Conservation (phyloP, 1,140 invertebrate species). For the Gonioctena quinquepunctata region DNA sequence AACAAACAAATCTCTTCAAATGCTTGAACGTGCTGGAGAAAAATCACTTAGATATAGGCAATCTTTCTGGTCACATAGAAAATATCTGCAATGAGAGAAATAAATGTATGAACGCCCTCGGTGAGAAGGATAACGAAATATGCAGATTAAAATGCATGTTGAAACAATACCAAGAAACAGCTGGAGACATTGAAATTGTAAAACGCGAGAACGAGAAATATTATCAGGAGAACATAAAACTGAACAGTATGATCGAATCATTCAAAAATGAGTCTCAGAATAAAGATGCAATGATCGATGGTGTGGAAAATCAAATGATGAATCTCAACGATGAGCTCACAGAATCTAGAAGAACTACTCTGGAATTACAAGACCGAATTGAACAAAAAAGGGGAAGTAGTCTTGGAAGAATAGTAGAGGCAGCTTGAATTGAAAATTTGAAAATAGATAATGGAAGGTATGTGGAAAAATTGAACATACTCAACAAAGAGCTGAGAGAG, state of each 20-base stretch:
- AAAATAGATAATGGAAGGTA: not conserved
- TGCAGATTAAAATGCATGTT: not conserved
- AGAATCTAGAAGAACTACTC: not conserved
- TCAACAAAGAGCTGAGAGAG: not conserved
- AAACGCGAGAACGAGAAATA: not conserved
- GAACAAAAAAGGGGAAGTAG: not conserved
- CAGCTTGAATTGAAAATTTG: not conserved
- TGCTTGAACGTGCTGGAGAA: constrained; percentile 10
- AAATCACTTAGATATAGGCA: not conserved
- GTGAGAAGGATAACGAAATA: constrained; percentile 5
- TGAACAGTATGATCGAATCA: not conserved
- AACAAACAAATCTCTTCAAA: not conserved
- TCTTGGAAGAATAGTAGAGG: not conserved
- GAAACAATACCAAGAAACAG: not conserved
- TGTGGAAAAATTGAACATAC: not conserved
- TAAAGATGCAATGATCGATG: not conserved
- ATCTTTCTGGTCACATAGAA: constrained; percentile 7
- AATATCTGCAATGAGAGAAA: not conserved
- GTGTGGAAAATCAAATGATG: not conserved
- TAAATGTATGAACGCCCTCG: not conserved
- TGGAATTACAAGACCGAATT: not conserved
- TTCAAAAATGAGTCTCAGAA: not conserved
- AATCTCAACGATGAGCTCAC: not conserved
- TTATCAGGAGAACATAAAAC: not conserved
- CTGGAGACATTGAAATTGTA: not conserved